Base-by-base conservation (phyloP, 30 jellyfish, hydroid and myxozoan species). In the Aurelia aurita complex sp. Pacific region DNA sequence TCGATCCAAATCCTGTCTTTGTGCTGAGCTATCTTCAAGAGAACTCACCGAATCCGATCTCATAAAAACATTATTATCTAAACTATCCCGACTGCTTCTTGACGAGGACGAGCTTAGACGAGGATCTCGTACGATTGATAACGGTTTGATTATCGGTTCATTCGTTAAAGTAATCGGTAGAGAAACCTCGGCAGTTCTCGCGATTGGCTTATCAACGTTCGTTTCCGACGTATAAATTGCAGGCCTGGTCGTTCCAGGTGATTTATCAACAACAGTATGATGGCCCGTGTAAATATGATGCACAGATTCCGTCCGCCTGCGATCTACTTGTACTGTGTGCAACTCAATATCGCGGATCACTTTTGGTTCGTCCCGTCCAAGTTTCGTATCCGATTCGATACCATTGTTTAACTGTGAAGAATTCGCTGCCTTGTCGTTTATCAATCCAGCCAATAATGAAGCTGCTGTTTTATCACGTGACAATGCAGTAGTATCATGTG, bases 11-110 rank as follows among this genome's bases (percentile, higher is more conserved):
- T 63, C 76, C 69, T 51, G 73, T 36, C 82, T 67, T 77, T 33
- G 64, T 70, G 62, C 1, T 23, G 54, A 23, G 55, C 73, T 57
- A 61, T 87, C 96, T 35, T 87, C 96, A 10, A 87, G 54, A 7
- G 96, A 87, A 74, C 96, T 71, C 9, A 87, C 96, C 23, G 96
- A 87, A 62, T 87, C 96, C 63, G 96, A 87, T 43, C 91, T 64
- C 40, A 64, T 46, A 29, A 87, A 80, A 17, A 69, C 69, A 78
- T 61, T 43, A 2, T 81, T 75, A 64, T 84, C 93, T 7, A 51
- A 11, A 50, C 96, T 87, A 35, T 87, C 96, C 42, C 87, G 85
- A 61, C 96, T 87, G 51, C 89, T 79, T 73, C 96, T 74, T 0
- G 96, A 87, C 11, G 96, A 87, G 4, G 90, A 75, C 50, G 90